These are phyloP conservation scores for Brassicogethes aeneus DNA, from an alignment of 2,888 invertebrate genomes.

Conservation along the genomic window DNA sequence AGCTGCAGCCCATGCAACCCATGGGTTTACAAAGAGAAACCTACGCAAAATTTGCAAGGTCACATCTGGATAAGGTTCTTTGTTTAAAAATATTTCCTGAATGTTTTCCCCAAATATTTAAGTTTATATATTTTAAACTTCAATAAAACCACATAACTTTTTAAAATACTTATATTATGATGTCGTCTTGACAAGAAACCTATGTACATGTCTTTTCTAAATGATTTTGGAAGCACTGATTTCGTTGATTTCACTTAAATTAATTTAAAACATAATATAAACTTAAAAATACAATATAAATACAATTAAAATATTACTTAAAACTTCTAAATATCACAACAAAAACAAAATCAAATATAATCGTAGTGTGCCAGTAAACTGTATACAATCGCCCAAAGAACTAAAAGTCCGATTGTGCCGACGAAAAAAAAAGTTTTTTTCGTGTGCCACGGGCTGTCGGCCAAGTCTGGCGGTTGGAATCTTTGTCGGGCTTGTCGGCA, in stretches of 20 bases:
- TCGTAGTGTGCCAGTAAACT: neutral
- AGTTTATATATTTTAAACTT: too few species aligned
- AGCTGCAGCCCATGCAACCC: too few species aligned
- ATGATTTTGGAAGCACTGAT: too few species aligned
- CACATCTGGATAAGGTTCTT: too few species aligned
- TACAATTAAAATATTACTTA: constrained; percentile 5
- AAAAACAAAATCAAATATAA: neutral
- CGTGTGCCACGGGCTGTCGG: constrained; percentile 45
- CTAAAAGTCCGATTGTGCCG: constrained; percentile 38
- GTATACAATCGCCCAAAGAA: constrained; percentile 43
- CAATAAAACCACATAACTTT: too few species aligned
- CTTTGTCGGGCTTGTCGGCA: constrained; percentile 34
- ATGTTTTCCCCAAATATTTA: too few species aligned
- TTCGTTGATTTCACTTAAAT: neutral
- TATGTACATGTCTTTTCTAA: too few species aligned
- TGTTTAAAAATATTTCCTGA: too few species aligned
- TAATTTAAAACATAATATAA: constrained; percentile 1
- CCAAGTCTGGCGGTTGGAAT: constrained; percentile 33
- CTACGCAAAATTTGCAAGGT: too few species aligned
- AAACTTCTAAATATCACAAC: neutral
- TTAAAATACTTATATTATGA: too few species aligned
- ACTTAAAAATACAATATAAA: constrained; percentile 6
- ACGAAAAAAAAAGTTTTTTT: constrained; percentile 44
- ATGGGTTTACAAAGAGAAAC: too few species aligned
- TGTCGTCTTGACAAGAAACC: too few species aligned